Evolutionary conservation across 1,140 invertebrate species (phyloP).

Genomic region (Trichonephila inaurata): DNA sequence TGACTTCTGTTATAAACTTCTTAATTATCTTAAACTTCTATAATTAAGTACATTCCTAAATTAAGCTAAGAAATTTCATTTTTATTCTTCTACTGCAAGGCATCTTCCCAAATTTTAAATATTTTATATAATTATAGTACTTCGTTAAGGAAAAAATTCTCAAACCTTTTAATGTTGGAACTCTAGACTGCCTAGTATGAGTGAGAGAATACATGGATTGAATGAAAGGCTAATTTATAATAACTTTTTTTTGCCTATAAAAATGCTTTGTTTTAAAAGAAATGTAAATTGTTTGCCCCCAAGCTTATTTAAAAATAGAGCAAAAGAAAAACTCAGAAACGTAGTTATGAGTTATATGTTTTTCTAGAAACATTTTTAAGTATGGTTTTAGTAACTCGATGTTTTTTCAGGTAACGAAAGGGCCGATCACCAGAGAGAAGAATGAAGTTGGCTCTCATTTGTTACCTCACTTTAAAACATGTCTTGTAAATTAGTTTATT

Average conservation of each 20-base stretch:
- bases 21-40: no score
- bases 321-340: constrained; percentile 13
- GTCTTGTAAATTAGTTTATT: constrained; percentile 26
- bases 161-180: not conserved
- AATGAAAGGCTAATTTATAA: constrained; percentile 22
- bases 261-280: not conserved
- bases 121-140: no score
- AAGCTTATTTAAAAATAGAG: not conserved
- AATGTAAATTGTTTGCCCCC: not conserved
- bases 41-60: no score
- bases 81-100: no score
- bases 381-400: constrained; percentile 70
- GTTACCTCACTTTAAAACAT: constrained; percentile 1
- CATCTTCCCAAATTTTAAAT: no score
- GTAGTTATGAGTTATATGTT: constrained; percentile 39
- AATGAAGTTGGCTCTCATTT: constrained; percentile 19
- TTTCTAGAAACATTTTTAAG: constrained; percentile 50
- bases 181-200: constrained; percentile 47
- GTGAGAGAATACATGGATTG: not conserved
- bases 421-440: constrained; percentile 9
- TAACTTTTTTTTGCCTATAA: not conserved
- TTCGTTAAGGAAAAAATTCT: no score
- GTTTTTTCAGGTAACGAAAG: constrained; percentile 75
- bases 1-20: no score
- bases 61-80: no score